Evolutionary conservation across 2,888 invertebrate genomes (phyloP).

Genomic region (Phengaris alcon): DNA sequence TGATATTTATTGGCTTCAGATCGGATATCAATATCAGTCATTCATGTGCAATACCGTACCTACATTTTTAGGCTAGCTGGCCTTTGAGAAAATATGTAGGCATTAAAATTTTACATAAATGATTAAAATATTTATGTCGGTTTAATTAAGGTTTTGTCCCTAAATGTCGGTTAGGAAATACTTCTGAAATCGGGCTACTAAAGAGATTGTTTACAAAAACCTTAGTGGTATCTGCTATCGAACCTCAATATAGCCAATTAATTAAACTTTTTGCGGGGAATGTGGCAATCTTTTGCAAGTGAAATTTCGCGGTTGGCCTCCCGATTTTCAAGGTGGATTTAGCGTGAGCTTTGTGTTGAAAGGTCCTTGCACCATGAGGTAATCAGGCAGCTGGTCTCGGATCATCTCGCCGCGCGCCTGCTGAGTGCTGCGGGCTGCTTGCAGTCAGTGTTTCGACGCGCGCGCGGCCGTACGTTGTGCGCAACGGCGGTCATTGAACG

Average conservation of each 20-base stretch:
- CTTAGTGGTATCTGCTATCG: background rate
- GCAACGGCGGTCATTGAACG: conserved; percentile 37
- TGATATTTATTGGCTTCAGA: background rate
- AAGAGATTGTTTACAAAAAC: background rate
- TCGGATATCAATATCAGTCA: background rate
- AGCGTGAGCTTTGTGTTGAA: conserved; percentile 71
- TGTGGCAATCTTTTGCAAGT: conserved; percentile 46
- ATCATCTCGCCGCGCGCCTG: conserved; percentile 57
- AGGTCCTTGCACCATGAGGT: conserved; percentile 76
- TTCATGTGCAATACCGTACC: background rate
- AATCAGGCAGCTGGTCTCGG: conserved; percentile 63
- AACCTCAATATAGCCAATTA: conserved; percentile 15
- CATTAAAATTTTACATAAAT: background rate
- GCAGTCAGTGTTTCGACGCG: conserved; percentile 66
- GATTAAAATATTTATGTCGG: too few species aligned
- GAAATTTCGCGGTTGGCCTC: conserved; percentile 55
- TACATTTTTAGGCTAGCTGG: background rate
- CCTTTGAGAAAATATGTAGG: background rate
- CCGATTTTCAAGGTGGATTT: conserved; percentile 71
- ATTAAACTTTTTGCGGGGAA: background rate
- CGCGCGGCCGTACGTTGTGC: conserved; percentile 61
- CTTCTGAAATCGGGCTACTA: background rate
- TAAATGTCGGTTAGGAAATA: background rate
- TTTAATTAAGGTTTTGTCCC: background rate
- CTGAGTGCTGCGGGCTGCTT: conserved; percentile 46